phyloP scores from a whole-genome alignment of 2,888 invertebrate genomes.

The Deladenus siricidicola region DNA sequence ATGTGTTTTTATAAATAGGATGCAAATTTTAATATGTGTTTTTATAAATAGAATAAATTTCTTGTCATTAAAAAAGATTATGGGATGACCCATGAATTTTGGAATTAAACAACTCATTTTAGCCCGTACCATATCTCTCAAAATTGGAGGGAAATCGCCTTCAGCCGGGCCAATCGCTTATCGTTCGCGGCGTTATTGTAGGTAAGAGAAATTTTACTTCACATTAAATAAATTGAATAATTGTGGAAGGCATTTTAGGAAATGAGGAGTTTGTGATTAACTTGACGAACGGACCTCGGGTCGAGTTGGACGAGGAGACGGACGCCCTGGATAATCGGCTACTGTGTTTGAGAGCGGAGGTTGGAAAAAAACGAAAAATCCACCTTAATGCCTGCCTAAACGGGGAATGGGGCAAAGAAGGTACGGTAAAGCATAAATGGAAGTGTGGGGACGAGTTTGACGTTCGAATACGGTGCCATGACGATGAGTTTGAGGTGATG shows the following conservation, averaged over 20 bases:
- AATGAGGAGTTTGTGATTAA: conserved; percentile 46
- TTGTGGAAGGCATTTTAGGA: conserved; percentile 27
- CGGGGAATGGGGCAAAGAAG: conserved; percentile 48
- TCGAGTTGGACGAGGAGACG: conserved; percentile 46
- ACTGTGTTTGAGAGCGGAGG: conserved; percentile 41
- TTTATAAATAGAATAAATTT: no score
- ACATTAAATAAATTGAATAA: neutral
- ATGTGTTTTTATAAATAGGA: no score
- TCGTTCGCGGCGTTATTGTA: conserved; percentile 48
- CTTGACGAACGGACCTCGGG: conserved; percentile 43
- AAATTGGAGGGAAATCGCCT: conserved; percentile 50
- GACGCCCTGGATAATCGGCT: conserved; percentile 44
- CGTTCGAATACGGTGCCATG: conserved; percentile 48
- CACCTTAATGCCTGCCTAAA: conserved; percentile 49
- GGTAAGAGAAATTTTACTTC: conserved; percentile 25
- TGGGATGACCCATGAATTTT: no score
- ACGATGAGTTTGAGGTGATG: conserved; percentile 43
- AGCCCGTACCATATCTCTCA: conserved; percentile 51
- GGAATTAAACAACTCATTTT: conserved; percentile 13
- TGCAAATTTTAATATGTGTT: neutral
- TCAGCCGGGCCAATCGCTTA: conserved; percentile 51
- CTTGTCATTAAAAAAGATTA: no score
- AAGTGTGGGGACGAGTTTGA: conserved; percentile 45
- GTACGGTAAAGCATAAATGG: conserved; percentile 28
- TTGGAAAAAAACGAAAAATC: conserved; percentile 29